phyloP scores from a whole-genome alignment of 2,113 vertebrate species.

The Xiphophorus maculatus region DNA sequence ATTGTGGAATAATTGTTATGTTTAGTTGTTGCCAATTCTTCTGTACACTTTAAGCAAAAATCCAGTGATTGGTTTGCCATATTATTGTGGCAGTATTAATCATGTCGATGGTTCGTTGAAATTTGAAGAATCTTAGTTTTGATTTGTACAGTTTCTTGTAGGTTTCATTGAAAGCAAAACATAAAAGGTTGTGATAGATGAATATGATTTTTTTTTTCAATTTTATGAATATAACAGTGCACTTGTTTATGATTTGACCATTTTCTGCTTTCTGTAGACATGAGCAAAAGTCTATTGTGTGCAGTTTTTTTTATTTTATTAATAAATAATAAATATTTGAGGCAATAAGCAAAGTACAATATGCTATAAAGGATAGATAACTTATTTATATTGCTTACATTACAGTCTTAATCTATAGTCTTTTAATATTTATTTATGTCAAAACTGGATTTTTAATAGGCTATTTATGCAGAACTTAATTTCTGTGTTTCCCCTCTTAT shows the following conservation, averaged over 20 bases:
- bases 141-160: not conserved
- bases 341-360: not conserved
- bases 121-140: not conserved
- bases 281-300: not conserved
- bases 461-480: not conserved
- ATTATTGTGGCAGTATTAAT: not conserved
- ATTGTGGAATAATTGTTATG: not conserved
- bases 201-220: too few relatives aligned
- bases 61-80: not conserved
- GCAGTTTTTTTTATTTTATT: too few relatives aligned
- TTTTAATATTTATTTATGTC: too few relatives aligned
- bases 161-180: not conserved
- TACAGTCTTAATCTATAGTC: not conserved
- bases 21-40: too few relatives aligned
- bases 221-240: too few relatives aligned
- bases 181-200: not conserved
- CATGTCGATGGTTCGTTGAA: not conserved
- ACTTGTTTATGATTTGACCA: not conserved
- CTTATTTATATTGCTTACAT: not conserved
- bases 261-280: not conserved
- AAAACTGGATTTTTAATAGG: too few relatives aligned
- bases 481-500: not conserved
- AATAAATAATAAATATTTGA: too few relatives aligned
- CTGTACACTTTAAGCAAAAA: too few relatives aligned
- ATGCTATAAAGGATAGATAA: not conserved